Base-by-base conservation (phyloP, 2,797 vertebrate genomes). In the Hemitrygon akajei region DNA sequence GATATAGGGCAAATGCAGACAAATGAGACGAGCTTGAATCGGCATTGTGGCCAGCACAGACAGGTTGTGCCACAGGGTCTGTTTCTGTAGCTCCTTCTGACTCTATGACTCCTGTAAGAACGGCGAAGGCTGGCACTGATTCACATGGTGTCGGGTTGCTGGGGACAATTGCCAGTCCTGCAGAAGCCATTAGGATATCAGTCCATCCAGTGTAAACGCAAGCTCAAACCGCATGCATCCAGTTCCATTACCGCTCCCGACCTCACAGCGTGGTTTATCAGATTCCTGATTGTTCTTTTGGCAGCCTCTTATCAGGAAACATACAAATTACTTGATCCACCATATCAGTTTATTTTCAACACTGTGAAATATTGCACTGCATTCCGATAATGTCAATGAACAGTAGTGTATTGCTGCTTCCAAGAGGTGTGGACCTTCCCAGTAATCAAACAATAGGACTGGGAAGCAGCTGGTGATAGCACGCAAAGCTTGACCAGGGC, bases 401-500 rank as follows among this genome's bases (percentile, higher is more conserved):
- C 82, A 60, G 82, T 3, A 12, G 11, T 60, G 3, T 27, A 30
- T 86, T 30, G 27, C 27, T 4, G 56, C 27, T 60, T 25, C 82
- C 47, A 86, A 86, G 27, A 60, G 82, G 82, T 86, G 82, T 86
- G 82, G 56, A 63, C 82, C 27, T 63, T 86, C 82, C 82, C 25
- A 30, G 27, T 7, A n/a, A 6, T 18, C 84, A 87, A 60, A 87
- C 84, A 87, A 87, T 87, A 30, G 84, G 82, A 18, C 27, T 63
- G 84, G 58, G 58, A 87, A 87, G 84, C 84, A 87, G 84, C 58
- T 87, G 84, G 58, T 34, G 84, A 60, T 87, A 63, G 84, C 84
- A 87, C 25, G 84, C 84, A 87, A 63, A 63, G 84, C 30, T 58
- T 27, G 30, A 34, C 30, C 89, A 73, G 18, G 37, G 20, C 89